A percentile compares a stretch with the other conserved stretches of the same genome.
These are phyloP conservation scores for Nomada hirtipes DNA, from an alignment of 2,888 invertebrate genomes.

Conservation along the genomic window DNA sequence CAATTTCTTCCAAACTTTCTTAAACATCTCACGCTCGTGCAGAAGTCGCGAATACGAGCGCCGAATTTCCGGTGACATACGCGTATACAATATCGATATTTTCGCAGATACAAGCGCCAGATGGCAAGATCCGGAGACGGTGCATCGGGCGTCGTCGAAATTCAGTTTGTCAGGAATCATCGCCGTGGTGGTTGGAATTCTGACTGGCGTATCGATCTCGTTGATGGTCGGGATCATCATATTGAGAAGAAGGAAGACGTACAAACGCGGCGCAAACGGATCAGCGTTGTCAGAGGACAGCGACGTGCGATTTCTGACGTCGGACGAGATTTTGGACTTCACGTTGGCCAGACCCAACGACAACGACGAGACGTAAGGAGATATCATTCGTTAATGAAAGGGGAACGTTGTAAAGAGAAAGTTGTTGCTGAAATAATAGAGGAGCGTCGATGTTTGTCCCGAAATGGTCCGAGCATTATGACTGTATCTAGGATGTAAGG, in stretches of 20 bases:
- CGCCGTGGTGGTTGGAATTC: constrained; percentile 72
- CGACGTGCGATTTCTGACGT: constrained; percentile 86
- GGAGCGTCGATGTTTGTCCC: not conserved
- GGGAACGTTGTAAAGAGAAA: not conserved
- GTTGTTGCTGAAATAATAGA: not conserved
- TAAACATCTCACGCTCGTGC: no score
- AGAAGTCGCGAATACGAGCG: no score
- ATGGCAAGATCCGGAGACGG: constrained; percentile 42
- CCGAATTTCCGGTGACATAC: no score
- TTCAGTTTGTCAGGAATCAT: constrained; percentile 65
- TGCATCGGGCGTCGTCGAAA: constrained; percentile 23
- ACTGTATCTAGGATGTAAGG: not conserved
- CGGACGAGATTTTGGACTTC: constrained; percentile 86
- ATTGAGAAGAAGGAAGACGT: constrained; percentile 71
- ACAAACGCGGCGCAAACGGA: constrained; percentile 75
- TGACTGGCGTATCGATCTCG: constrained; percentile 71
- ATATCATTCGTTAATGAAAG: not conserved
- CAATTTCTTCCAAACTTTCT: no score
- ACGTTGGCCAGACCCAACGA: constrained; percentile 82
- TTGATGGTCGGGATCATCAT: constrained; percentile 65
- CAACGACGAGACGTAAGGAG: constrained; percentile 71
- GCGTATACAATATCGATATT: not conserved
- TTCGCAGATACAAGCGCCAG: constrained; percentile 41
- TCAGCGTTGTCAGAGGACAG: constrained; percentile 84
- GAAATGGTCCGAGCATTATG: not conserved